These are phyloP conservation scores for Trochalopteron elliotii DNA, from an alignment of 2,113 vertebrate genomes.

Conservation along the genomic window DNA sequence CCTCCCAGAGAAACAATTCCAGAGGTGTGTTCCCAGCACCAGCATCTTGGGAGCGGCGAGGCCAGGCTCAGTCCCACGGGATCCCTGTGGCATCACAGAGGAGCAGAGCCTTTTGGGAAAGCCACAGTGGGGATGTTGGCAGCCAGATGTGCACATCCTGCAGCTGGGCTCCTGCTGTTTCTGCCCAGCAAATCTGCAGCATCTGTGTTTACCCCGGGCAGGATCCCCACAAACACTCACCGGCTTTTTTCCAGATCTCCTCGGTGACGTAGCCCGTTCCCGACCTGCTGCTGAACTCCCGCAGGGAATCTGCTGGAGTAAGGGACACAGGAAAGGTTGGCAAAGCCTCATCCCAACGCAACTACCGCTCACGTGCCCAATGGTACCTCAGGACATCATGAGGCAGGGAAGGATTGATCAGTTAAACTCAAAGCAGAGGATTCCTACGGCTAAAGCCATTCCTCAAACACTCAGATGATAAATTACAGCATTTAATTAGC, in stretches of 20 bases:
- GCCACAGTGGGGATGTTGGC: rapidly evolving
- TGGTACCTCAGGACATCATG: rapidly evolving
- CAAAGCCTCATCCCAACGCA: neutral
- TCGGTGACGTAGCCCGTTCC: constrained; percentile 92
- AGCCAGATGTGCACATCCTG: neutral
- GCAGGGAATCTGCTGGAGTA: constrained; percentile 82
- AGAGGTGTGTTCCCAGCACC: rapidly evolving
- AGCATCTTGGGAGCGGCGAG: rapidly evolving
- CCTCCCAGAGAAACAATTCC: rapidly evolving
- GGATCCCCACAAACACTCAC: constrained; percentile 70
- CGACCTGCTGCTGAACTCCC: constrained; percentile 87
- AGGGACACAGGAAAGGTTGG: constrained; percentile 8
- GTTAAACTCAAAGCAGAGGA: neutral
- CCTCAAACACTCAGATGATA: constrained; percentile 6
- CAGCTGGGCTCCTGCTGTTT: neutral
- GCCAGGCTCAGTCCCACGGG: rapidly evolving
- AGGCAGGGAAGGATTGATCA: neutral
- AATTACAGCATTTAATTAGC: constrained; percentile 45
- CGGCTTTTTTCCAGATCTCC: constrained; percentile 98
- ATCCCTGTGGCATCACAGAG: neutral
- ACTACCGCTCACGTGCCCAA: neutral
- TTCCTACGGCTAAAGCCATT: neutral
- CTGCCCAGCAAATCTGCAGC: neutral
- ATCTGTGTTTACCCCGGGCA: neutral
- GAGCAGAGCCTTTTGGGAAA: neutral